A percentile compares a stretch with the other conserved stretches of the same genome.
Conservation (phyloP, 2,113 vertebrate genomes). For the Hiodon alosoides region DNA sequence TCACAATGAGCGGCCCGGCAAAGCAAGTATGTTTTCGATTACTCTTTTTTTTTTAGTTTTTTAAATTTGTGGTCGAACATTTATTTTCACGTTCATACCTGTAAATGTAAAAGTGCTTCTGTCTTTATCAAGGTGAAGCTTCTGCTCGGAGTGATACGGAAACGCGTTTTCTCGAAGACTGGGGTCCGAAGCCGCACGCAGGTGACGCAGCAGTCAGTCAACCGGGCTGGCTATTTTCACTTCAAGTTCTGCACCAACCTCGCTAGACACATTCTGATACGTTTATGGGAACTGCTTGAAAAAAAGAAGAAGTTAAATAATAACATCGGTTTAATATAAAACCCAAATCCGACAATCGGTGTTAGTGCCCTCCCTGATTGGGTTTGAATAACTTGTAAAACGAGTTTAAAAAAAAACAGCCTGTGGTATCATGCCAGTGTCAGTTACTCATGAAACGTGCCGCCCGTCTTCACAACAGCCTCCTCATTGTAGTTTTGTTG, state of each 20-base stretch:
- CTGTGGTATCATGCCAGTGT: background rate
- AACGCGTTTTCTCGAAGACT: conserved; percentile 11
- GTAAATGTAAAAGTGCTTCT: background rate
- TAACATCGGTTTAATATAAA: no score
- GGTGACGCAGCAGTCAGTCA: background rate
- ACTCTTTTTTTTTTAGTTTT: background rate
- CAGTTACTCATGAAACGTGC: background rate
- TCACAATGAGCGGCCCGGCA: conserved; percentile 45
- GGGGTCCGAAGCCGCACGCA: conserved; percentile 1
- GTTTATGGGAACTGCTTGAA: no score
- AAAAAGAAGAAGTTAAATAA: no score
- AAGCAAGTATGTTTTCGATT: conserved; percentile 58
- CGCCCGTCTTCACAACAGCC: conserved; percentile 6
- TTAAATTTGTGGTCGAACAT: background rate
- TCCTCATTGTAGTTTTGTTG: conserved; percentile 3
- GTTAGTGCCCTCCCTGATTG: background rate
- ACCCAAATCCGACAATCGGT: no score
- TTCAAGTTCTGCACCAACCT: no score
- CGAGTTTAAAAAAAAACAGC: conserved; percentile 6
- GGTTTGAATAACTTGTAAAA: background rate
- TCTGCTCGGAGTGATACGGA: background rate
- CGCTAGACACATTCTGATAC: no score
- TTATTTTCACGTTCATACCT: background rate
- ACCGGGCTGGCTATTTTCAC: no score
- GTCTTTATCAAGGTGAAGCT: background rate